These are phyloP conservation scores for Galbula dea DNA, from an alignment of 2,113 vertebrate genomes.

Conservation along the genomic window DNA sequence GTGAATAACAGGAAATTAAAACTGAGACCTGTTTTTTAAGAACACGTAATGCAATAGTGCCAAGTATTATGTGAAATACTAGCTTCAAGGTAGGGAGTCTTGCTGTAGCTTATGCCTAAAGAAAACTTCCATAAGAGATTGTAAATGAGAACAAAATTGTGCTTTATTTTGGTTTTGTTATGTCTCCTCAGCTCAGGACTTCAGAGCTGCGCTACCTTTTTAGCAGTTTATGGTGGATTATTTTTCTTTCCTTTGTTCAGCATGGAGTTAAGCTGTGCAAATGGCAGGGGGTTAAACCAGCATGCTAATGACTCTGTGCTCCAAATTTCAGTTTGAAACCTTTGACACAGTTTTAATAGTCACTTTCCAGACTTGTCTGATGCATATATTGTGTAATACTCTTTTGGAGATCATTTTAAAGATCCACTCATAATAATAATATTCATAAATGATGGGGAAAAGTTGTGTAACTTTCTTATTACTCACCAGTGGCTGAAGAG, in stretches of 20 bases:
- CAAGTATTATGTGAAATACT: not conserved
- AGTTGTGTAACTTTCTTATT: not conserved
- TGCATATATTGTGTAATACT: not conserved
- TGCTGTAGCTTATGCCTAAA: not conserved
- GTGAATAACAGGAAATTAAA: constrained; percentile 33
- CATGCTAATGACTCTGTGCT: not conserved
- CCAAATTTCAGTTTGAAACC: not conserved
- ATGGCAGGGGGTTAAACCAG: not conserved
- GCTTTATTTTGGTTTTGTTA: not conserved
- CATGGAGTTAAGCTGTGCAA: not conserved
- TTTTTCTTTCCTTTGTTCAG: not conserved
- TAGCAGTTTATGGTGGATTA: not conserved
- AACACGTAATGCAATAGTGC: not conserved
- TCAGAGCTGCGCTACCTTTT: not conserved
- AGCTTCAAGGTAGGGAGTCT: not conserved
- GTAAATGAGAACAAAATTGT: not conserved
- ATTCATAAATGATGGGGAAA: not conserved
- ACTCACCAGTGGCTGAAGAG: constrained; percentile 78
- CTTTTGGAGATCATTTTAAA: not conserved
- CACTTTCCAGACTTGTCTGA: not conserved
- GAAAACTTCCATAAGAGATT: not conserved
- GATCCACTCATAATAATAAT: not conserved
- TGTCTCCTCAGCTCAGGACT: not conserved
- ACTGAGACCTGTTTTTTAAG: not conserved
- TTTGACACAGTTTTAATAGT: not conserved